Evolutionary conservation across 1,140 invertebrate species (phyloP), one percentile per base, ranked within the genome.

Genomic region (Polypedilum vanderplanki): DNA sequence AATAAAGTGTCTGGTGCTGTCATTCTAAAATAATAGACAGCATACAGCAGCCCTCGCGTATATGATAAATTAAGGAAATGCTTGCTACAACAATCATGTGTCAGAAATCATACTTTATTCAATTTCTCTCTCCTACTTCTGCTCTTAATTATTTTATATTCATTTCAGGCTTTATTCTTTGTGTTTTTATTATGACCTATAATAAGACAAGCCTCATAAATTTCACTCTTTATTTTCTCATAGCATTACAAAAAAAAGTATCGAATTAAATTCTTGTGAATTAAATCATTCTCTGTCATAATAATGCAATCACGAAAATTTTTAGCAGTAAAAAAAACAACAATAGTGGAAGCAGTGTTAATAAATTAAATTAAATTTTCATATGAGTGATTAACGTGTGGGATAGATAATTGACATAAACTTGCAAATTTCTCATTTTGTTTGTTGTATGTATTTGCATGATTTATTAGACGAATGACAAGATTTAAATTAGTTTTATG

Each of bases 161-260:
- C 5, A 33, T 33, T 33, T 33, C 24, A 33, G 24, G 24, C 24
- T 33, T 33, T 33, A n/a, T n/a, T n/a, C n/a, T n/a, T n/a, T n/a
- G n/a, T n/a, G n/a, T n/a, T n/a, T n/a, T n/a, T n/a, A n/a, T n/a
- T n/a, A 33, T 33, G 24, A 33, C 24, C 24, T 33, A 33, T 33
- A 33, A n/a, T 57, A 57, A n/a, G 46, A n/a, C 46, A 57, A 57
- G 46, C 46, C 46, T 57, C 46, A 57, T 57, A 57, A 57, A 57
- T 57, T 57, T 57, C n/a, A n/a, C 46, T 57, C 15, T 15, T 46
- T 7, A 46, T 15, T 10, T 46, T 46, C 9, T 46, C 15, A 46
- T 46, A 57, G 12, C 46, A 57, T n/a, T 33, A 33, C 46, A 57
- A n/a, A 57, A n/a, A 57, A n/a, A 57, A 57, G 15, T 12, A 57